Evolutionary conservation across 1,140 invertebrate genomes (phyloP), one percentile per base, ranked within the genome.

Genomic region (Drosophila micromelanica): DNA sequence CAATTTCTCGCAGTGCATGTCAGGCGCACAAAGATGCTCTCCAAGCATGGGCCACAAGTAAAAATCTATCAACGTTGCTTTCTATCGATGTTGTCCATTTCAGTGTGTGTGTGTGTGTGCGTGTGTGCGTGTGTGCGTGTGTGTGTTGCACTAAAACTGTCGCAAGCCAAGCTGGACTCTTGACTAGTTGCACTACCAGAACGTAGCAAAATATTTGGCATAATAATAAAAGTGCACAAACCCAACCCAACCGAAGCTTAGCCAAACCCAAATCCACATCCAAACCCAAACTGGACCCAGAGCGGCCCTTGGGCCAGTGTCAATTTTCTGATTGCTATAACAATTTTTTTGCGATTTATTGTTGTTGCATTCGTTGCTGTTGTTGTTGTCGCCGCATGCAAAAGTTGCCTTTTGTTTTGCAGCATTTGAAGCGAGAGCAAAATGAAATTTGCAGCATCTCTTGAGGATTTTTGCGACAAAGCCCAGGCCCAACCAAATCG

Each of bases 291-390:
- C 13, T 13, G 12, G 15, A 35, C 20, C 46, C 17, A 15, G 42
- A 15, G 42, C 43, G 60, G 73, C 37, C 55, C 35, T 37, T 65
- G 59, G 69, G 63, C 61, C 75, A 74, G 60, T 68, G 76, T 72
- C 79, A 82, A 87, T 87, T 84, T 82, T 77, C 64, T 76, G 84
- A 87, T 87, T 87, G 77, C 84, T 64, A 84, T 74, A 64, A 71
- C 43, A 57, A 71, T 52, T 65, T 75, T 78, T 75, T 69, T 73
- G 48, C 51, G 55, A 56, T 76, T 59, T 49, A 38, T 30, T 46
- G 60, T 55, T 54, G 61, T 40, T 40, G 72, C 20, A 8, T 35
- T 35, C 9, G 32, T 35, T 67, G 55, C 35, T 74, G 27, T 38
- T 57, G 35, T 12, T 38, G 43, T 49, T 54, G 55, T 15, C 42